Evolutionary conservation across 1,140 invertebrate species (phyloP).

Genomic region (Drosophila pectinifera): DNA sequence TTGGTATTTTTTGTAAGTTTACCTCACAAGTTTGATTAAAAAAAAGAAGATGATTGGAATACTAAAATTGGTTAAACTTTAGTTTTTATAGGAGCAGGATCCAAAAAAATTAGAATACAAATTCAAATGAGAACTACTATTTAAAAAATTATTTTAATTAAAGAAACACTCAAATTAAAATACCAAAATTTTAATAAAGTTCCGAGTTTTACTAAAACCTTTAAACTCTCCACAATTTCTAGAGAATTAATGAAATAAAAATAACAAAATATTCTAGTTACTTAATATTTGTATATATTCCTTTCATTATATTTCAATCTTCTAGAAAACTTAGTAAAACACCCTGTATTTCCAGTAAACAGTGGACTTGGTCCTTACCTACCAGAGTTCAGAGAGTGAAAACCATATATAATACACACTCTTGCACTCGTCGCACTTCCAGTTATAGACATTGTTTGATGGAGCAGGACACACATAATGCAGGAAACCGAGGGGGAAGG

Average conservation of each 20-base stretch:
- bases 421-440: conserved; percentile 30
- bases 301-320: not conserved
- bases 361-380: conserved; percentile 36
- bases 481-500: not conserved
- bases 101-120: not conserved
- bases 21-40: not conserved
- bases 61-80: too few species aligned
- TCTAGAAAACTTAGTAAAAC: not conserved
- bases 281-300: too few species aligned
- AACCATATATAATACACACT: conserved; percentile 62
- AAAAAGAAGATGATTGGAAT: not conserved
- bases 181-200: too few species aligned
- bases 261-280: not conserved
- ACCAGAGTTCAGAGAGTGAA: conserved; percentile 55
- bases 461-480: conserved; percentile 44
- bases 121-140: too few species aligned
- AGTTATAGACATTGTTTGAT: conserved; percentile 68
- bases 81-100: not conserved
- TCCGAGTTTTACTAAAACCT: too few species aligned
- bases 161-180: too few species aligned
- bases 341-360: conserved; percentile 56
- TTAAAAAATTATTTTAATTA: too few species aligned
- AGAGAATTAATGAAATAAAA: not conserved
- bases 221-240: too few species aligned
- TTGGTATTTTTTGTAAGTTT: not conserved